Percentiles rank a stretch among this genome's conserved stretches.
phyloP scores from a whole-genome alignment of 1,140 invertebrate genomes.

The Macrobrachium rosenbergii region DNA sequence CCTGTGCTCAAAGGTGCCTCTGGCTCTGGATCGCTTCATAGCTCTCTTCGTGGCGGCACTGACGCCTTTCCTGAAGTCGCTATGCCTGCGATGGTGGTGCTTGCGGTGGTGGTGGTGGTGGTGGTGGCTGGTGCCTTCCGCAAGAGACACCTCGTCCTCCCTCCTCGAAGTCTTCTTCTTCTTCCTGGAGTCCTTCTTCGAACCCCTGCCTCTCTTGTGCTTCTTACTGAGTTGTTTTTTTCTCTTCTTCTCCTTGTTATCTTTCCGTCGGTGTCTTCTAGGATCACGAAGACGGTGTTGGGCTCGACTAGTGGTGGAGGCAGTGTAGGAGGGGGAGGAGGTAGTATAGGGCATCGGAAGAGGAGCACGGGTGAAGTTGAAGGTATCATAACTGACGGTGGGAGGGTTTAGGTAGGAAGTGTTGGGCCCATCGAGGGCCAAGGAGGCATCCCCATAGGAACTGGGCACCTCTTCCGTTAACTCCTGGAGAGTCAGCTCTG shows the following conservation, averaged over 20 bases:
- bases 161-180: not conserved
- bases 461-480: not conserved
- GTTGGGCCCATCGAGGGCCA: not conserved
- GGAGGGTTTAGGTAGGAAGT: not conserved
- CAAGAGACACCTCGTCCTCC: not conserved
- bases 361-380: not conserved
- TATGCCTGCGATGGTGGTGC: not conserved
- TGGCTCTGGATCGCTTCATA: constrained; percentile 5
- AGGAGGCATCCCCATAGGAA: not conserved
- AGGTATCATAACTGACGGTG: not conserved
- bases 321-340: not conserved
- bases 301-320: not conserved
- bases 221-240: not conserved
- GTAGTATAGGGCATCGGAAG: not conserved
- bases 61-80: not conserved
- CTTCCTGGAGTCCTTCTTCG: not conserved
- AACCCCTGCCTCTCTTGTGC: not conserved
- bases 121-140: not conserved
- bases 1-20: constrained; percentile 29
- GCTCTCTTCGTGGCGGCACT: constrained; percentile 1
- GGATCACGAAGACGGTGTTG: constrained; percentile 23
- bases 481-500: constrained; percentile 27
- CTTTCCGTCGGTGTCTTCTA: constrained; percentile 31
- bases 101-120: not conserved
- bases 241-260: not conserved